These are phyloP conservation scores for Chloebia gouldiae DNA, from an alignment of 2,113 vertebrate species.

Conservation along the genomic window DNA sequence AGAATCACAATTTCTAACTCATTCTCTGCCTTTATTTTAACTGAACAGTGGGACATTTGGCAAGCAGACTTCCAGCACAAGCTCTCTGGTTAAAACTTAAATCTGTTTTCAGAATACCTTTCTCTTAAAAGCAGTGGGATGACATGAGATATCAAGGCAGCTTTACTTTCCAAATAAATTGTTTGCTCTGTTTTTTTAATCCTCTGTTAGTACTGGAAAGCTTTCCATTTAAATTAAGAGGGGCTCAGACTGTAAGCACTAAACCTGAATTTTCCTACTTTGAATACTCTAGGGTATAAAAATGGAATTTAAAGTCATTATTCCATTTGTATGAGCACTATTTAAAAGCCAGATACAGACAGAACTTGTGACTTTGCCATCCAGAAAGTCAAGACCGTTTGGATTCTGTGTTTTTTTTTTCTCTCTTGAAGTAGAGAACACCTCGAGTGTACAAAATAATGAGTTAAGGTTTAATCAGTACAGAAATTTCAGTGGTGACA, in stretches of 20 bases:
- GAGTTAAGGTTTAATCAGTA: background rate
- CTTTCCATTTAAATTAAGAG: background rate
- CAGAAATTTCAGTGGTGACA: background rate
- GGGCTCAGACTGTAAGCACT: background rate
- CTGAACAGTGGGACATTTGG: constrained; percentile 39
- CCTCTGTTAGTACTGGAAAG: background rate
- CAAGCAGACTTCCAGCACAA: constrained; percentile 28
- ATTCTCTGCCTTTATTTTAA: background rate
- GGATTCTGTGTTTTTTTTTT: background rate
- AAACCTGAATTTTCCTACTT: constrained; percentile 9
- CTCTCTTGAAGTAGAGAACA: background rate
- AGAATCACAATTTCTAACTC: background rate
- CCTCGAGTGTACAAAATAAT: background rate
- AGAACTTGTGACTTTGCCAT: background rate
- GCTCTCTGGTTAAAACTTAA: background rate
- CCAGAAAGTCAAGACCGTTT: background rate
- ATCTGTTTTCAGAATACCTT: constrained; percentile 49
- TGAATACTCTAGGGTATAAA: background rate
- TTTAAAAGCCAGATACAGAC: background rate
- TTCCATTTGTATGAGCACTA: background rate
- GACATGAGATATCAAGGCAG: constrained; percentile 33
- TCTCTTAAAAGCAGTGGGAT: background rate
- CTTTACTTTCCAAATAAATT: constrained; percentile 25
- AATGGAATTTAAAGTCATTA: background rate
- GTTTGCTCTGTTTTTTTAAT: background rate